These are phyloP conservation scores for Tetramorium bicarinatum DNA, from an alignment of 2,888 invertebrate species.

Conservation along the genomic window DNA sequence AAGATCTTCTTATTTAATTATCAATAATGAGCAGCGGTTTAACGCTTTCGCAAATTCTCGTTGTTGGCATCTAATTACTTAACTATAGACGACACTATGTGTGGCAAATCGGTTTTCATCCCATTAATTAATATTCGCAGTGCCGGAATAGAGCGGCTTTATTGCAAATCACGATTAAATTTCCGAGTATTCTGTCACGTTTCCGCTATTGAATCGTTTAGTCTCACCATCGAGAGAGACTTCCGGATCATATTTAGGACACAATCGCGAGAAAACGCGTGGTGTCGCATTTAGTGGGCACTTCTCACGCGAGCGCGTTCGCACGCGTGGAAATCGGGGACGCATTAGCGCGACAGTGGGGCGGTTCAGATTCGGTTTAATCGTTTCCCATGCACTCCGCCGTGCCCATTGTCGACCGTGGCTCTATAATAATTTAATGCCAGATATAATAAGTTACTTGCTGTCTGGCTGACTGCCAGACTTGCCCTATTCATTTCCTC, in stretches of 20 bases:
- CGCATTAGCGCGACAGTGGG: slow-evolving; percentile 63
- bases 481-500: slow-evolving; percentile 84
- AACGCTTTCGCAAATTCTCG: slow-evolving; percentile 24
- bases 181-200: slow-evolving; percentile 25
- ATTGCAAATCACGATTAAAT: slow-evolving; percentile 39
- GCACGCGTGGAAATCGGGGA: slow-evolving; percentile 66
- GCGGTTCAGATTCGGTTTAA: slow-evolving; percentile 83
- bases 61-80: slow-evolving; percentile 31
- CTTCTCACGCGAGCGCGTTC: slow-evolving; percentile 51
- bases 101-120: slow-evolving; percentile 28
- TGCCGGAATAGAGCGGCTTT: slow-evolving; percentile 20
- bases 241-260: slow-evolving; percentile 38
- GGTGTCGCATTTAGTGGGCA: slow-evolving; percentile 38
- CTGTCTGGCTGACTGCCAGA: slow-evolving; percentile 85
- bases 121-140: slow-evolving; percentile 44
- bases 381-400: slow-evolving; percentile 86
- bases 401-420: slow-evolving; percentile 84
- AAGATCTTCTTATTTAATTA: not conserved
- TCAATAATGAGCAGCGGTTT: not conserved
- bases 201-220: slow-evolving; percentile 18
- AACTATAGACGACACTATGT: slow-evolving; percentile 32
- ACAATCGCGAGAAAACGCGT: slow-evolving; percentile 39
- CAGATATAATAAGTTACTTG: slow-evolving; percentile 86
- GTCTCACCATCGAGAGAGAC: slow-evolving; percentile 41
- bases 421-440: slow-evolving; percentile 86